phyloP scores from a whole-genome alignment of 2,113 vertebrate genomes.

The Gnathonemus longibarbis region DNA sequence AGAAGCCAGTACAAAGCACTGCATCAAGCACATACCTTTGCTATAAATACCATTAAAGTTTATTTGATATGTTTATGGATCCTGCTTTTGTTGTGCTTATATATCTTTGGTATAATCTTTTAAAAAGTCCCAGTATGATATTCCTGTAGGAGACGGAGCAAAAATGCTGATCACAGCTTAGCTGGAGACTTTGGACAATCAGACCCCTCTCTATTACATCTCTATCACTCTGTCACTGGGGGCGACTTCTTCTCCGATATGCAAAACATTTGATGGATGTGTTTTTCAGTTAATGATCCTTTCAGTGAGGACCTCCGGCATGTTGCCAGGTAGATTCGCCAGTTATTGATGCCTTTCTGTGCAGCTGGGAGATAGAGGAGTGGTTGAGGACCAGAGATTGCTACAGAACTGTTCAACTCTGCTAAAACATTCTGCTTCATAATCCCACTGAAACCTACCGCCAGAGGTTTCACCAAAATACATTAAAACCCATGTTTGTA shows the following conservation, averaged over 20 bases:
- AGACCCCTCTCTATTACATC: background rate
- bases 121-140: background rate
- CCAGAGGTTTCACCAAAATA: background rate
- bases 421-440: background rate
- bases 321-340: background rate
- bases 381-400: background rate
- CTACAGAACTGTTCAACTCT: background rate
- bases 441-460: background rate
- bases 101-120: background rate
- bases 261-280: slow-evolving; percentile 12
- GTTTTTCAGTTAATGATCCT: slow-evolving; percentile 10
- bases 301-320: background rate
- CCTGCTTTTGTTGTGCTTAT: background rate
- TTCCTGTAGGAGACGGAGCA: background rate
- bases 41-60: background rate
- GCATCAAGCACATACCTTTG: background rate
- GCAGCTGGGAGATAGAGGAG: background rate
- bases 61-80: background rate
- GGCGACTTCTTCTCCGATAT: background rate
- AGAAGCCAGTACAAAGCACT: background rate
- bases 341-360: background rate
- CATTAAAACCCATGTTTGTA: background rate
- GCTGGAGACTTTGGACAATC: background rate
- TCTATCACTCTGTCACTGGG: slow-evolving; percentile 3
- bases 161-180: background rate